Evolutionary conservation across 2,113 vertebrate species (phyloP), one percentile per base, ranked within the genome.

Genomic region (Chaenocephalus aceratus): DNA sequence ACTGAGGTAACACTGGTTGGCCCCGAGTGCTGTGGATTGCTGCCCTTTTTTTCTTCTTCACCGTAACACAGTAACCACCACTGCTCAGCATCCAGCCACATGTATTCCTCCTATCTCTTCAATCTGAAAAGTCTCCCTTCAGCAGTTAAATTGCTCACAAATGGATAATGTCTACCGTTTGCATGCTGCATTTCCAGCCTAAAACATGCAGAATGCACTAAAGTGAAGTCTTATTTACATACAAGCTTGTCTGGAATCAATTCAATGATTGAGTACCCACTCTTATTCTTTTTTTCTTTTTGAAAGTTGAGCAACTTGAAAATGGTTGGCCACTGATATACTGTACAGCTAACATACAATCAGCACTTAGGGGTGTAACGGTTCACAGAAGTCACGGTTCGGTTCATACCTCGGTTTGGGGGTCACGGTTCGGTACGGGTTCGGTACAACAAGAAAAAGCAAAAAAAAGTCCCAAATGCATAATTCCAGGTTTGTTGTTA

Each of bases 1-100:
- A 48, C 94, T 93, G 96, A 97, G 96, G 97, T 98, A 98, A 96
- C 91, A 51, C 57, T 54, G 77, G 68, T 49, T 68, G 68, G 72
- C 53, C 63, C 45, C 21, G 85, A 80, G 69, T 78, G 92, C 87
- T 85, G 80, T 89, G 68, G 59, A 82, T 84, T 86, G 85, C 61
- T 80, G 70, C 46, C 72, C 79, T 93, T 81, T 88, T 86, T 56
- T 1, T 76, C 87, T 83, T 62, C 82, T 53, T 63, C 49, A 72
- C 85, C 90, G 83, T 86, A 88, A 41, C 18, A 88, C 87, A 58
- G 49, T 49, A 49, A 15, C 53, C 48, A 58, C 49, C 16, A 26
- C 53, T 44, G 9, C 79, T 69, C 53, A 0, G 21, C 65, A 54
- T 64, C 34, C 11, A 64, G 14, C 62, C 52, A 52, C 65, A 52